Evolutionary conservation across 2,113 vertebrate genomes (phyloP), one percentile per base, ranked within the genome.

Genomic region (Clarias batrachus): DNA sequence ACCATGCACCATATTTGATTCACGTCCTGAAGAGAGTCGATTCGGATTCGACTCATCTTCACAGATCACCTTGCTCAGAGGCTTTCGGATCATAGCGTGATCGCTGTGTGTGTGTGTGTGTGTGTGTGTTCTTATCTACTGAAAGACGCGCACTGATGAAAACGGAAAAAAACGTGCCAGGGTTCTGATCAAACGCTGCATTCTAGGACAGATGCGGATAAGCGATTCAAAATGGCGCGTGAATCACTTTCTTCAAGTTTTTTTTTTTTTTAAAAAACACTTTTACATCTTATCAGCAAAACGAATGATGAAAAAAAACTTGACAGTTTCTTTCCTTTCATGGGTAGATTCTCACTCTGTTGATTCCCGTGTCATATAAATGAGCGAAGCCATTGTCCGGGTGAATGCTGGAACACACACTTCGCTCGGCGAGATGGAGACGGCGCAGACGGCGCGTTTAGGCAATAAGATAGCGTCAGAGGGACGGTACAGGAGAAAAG

Each of bases 401-500:
- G 80, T 81, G 59, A 63, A 63, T 63, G 60, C 21, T 8, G 62
- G 81, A 52, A 66, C 62, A 63, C 59, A 74, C 52, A 48, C 59
- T 63, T 54, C n/a, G 11, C 62, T 78, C 5, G 19, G 5, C 2
- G 54, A 84, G 37, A 84, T 21, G 33, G 52, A 41, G 23, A 77
- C 25, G 30, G 12, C 17, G 48, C 57, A 57, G 68, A 60, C 33
- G 52, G 57, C 13, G 11, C 62, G 63, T 79, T 86, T 14, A 68
- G 56, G 70, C n/a, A 37, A 33, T 56, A 60, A 27, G 62, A 82
- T 79, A 78, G 73, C 27, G 59, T 23, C 57, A 83, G 41, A 54
- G 73, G 70, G 89, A 85, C 16, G 84, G 88, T 86, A 37, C 52
- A 21, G 74, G 79, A 88, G 85, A 92, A 92, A 93, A 90, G 19